Conservation (phyloP, 2,888 invertebrate species). For the Pollenia amentaria region DNA sequence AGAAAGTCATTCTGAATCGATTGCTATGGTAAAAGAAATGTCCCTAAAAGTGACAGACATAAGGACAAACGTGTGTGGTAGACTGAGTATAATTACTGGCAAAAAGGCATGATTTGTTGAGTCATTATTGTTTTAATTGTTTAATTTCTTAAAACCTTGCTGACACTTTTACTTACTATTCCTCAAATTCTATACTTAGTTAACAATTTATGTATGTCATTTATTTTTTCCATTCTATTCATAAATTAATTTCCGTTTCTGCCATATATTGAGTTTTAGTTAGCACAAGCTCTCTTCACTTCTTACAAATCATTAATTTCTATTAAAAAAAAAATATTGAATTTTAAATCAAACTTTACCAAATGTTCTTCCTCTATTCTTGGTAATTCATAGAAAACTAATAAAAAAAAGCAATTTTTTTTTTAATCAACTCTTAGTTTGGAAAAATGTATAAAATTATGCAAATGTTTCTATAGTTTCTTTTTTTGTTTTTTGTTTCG, state of each 20-base stretch:
- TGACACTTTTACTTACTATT: too few relatives aligned
- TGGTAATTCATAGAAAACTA: constrained; percentile 42
- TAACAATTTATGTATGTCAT: constrained; percentile 2
- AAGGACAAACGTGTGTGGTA: too few relatives aligned
- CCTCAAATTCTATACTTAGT: too few relatives aligned
- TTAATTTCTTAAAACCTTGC: too few relatives aligned
- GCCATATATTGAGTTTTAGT: constrained; percentile 48
- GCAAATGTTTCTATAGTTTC: constrained; percentile 66
- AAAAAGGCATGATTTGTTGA: too few relatives aligned
- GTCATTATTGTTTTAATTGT: too few relatives aligned
- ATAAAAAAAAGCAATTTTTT: constrained; percentile 22
- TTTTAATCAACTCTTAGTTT: neutral
- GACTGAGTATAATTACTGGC: too few relatives aligned
- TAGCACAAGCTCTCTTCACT: constrained; percentile 27
- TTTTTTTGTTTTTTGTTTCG: neutral
- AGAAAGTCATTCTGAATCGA: too few relatives aligned
- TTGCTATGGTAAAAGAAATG: too few relatives aligned
- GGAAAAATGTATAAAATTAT: constrained; percentile 59
- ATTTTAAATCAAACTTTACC: constrained; percentile 18
- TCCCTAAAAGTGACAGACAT: too few relatives aligned
- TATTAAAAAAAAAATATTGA: constrained; percentile 46
- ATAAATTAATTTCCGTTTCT: constrained; percentile 68
- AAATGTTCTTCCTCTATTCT: constrained; percentile 54
- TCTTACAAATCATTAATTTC: constrained; percentile 66
- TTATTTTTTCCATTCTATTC: constrained; percentile 41